Percentiles rank a stretch among this genome's conserved stretches.
Evolutionary conservation across 2,797 vertebrate genomes (phyloP).

Genomic region (Poeciliopsis turneri): DNA sequence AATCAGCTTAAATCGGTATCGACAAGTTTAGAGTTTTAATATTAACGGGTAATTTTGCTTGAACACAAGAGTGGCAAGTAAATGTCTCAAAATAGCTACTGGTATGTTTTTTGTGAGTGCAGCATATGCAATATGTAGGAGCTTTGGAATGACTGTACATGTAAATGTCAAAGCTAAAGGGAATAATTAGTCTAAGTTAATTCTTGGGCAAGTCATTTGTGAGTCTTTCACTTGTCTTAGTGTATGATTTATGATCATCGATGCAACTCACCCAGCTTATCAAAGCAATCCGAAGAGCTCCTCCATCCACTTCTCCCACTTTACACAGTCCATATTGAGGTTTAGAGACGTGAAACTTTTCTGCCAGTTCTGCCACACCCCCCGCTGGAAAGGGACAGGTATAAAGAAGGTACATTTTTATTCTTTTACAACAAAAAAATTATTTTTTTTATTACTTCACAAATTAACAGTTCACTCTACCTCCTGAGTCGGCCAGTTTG

Average conservation of each 20-base stretch:
- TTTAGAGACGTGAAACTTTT: slow-evolving; percentile 77
- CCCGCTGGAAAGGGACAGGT: slow-evolving; percentile 65
- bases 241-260: slow-evolving; percentile 21
- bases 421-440: slow-evolving; percentile 14
- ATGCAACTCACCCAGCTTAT: slow-evolving; percentile 81
- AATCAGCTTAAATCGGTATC: too few species aligned
- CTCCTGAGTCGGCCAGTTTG: slow-evolving; percentile 85
- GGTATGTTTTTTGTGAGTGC: not conserved
- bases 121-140: not conserved
- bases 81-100: not conserved
- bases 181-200: not conserved
- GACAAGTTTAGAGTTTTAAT: not conserved
- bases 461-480: slow-evolving; percentile 58
- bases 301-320: slow-evolving; percentile 65
- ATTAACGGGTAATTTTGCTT: not conserved
- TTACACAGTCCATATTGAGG: slow-evolving; percentile 83
- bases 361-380: slow-evolving; percentile 79
- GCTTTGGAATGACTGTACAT: not conserved
- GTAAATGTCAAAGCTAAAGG: not conserved
- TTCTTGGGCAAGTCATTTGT: slow-evolving; percentile 4
- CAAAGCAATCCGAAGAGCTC: slow-evolving; percentile 72
- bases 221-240: slow-evolving; percentile 15
- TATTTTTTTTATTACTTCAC: not conserved
- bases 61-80: not conserved
- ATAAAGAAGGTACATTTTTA: slow-evolving; percentile 2